Conservation (phyloP, 1,140 invertebrate genomes). For the Plodia interpunctella region DNA sequence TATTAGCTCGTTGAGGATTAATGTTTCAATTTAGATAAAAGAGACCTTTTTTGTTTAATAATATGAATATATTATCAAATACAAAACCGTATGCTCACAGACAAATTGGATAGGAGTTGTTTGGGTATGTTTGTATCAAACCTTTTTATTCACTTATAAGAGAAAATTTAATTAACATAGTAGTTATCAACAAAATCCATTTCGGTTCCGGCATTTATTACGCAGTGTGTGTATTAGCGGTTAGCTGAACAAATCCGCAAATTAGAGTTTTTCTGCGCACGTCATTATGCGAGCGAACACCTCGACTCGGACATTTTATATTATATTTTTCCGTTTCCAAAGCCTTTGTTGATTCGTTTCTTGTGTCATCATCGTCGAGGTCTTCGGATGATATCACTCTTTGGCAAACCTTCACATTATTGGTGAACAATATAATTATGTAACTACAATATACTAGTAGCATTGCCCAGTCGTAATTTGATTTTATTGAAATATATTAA, state of each 20-base stretch:
- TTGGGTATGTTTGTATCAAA: too few relatives aligned
- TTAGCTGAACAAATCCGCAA: conserved; percentile 8
- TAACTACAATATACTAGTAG: background rate
- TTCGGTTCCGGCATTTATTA: background rate
- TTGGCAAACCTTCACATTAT: conserved; percentile 46
- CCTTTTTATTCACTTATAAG: too few relatives aligned
- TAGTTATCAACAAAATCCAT: background rate
- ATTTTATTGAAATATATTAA: background rate
- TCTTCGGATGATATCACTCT: conserved; percentile 59
- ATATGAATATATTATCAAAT: too few relatives aligned
- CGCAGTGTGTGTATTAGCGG: background rate
- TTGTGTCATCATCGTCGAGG: conserved; percentile 62
- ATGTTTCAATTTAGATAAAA: too few relatives aligned
- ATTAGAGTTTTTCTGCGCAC: conserved; percentile 5
- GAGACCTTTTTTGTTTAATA: too few relatives aligned
- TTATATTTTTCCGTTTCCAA: conserved; percentile 25
- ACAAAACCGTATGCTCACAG: too few relatives aligned
- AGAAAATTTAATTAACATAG: too few relatives aligned
- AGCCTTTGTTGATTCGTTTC: conserved; percentile 47
- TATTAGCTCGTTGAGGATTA: too few relatives aligned
- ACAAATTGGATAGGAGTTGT: too few relatives aligned
- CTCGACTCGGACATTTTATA: conserved; percentile 18
- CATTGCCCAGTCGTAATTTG: background rate
- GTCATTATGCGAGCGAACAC: conserved; percentile 24
- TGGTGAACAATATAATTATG: conserved; percentile 36